A percentile compares a stretch with the other conserved stretches of the same genome.
Evolutionary conservation across 2,797 vertebrate species (phyloP).

Genomic region (Rhinogobio ventralis): DNA sequence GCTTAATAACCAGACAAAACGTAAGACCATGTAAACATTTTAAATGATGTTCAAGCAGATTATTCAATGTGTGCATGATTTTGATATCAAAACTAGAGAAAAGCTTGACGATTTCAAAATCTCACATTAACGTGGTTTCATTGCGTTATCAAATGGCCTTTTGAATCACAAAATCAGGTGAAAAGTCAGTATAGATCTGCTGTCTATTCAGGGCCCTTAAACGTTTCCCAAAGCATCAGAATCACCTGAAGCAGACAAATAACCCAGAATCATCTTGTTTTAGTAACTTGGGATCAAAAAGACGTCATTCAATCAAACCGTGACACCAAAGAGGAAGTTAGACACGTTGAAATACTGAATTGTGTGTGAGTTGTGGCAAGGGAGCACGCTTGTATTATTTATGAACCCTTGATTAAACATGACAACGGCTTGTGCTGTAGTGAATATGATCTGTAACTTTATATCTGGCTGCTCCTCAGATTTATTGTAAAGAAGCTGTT

Average conservation of each 20-base stretch:
- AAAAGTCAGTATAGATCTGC: neutral
- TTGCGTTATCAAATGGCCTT: neutral
- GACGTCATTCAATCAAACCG: conserved; percentile 9
- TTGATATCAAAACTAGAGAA: neutral
- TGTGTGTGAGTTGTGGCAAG: conserved; percentile 16
- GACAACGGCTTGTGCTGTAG: conserved; percentile 2
- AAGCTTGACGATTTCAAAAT: neutral
- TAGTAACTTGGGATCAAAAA: conserved; percentile 5
- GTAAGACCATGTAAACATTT: neutral
- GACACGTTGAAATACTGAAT: neutral
- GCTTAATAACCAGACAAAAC: neutral
- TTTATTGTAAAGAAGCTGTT: conserved; percentile 11
- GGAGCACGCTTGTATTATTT: conserved; percentile 33
- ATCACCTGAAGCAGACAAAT: neutral
- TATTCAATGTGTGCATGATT: neutral
- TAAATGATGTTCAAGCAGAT: neutral
- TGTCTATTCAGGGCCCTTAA: neutral
- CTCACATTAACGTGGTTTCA: neutral
- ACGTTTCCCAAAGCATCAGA: conserved; percentile 1
- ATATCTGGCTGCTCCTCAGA: conserved; percentile 18
- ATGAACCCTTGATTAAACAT: conserved; percentile 19
- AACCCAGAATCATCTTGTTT: conserved; percentile 23
- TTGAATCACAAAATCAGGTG: neutral
- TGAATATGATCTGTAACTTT: conserved; percentile 21
- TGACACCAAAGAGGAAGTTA: conserved; percentile 20